These are phyloP conservation scores for Megaleporinus macrocephalus DNA, from an alignment of 2,113 vertebrate genomes.

Conservation along the genomic window DNA sequence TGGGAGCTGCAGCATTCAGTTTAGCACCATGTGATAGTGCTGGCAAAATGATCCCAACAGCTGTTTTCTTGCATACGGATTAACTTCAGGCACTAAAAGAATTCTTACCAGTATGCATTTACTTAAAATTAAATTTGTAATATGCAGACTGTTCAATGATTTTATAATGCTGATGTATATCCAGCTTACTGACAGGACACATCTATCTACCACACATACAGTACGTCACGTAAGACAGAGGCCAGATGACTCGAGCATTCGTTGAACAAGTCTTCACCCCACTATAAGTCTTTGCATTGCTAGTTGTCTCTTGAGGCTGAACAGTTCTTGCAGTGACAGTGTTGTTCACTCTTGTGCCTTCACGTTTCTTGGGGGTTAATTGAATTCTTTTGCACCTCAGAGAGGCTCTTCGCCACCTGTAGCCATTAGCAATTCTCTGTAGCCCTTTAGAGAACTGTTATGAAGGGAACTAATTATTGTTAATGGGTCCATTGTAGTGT, in stretches of 20 bases:
- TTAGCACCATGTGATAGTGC: neutral
- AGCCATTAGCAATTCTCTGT: slow-evolving; percentile 16
- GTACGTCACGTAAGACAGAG: too few species aligned
- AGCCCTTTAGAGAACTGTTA: neutral
- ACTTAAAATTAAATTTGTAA: neutral
- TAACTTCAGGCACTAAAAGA: neutral
- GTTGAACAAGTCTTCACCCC: too few species aligned
- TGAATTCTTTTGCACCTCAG: slow-evolving; percentile 25
- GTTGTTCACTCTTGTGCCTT: neutral
- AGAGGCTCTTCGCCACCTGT: slow-evolving; percentile 27
- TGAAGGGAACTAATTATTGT: slow-evolving; percentile 25
- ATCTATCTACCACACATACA: too few species aligned
- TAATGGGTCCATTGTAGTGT: slow-evolving; percentile 16
- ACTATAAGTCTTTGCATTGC: neutral
- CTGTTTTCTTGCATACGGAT: neutral
- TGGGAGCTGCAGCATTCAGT: neutral
- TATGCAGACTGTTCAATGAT: too few species aligned
- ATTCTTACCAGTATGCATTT: neutral
- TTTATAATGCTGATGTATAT: too few species aligned
- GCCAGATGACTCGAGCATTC: too few species aligned
- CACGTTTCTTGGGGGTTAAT: slow-evolving; percentile 1
- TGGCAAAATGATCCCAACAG: neutral
- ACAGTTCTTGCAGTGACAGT: neutral
- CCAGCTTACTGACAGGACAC: neutral
- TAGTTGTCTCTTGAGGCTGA: neutral